A percentile compares a stretch with the other conserved stretches of the same genome.
These are phyloP conservation scores for Isichthys henryi DNA, from an alignment of 2,113 vertebrate genomes.

Conservation along the genomic window DNA sequence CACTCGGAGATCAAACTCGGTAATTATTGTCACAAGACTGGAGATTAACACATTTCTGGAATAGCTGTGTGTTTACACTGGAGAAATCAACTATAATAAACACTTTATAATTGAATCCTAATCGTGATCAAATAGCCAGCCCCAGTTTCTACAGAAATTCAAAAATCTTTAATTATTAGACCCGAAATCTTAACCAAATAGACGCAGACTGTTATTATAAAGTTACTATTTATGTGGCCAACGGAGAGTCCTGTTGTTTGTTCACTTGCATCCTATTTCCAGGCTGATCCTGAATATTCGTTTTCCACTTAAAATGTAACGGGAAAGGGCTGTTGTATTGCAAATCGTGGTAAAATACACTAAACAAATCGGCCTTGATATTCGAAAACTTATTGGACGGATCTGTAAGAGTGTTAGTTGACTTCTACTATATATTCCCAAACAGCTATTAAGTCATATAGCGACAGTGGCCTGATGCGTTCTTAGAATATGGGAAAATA, in stretches of 20 bases:
- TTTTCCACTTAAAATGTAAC: neutral
- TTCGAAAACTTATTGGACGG: neutral
- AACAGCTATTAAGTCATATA: neutral
- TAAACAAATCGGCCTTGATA: neutral
- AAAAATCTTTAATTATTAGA: conserved; percentile 84
- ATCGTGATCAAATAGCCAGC: conserved; percentile 88
- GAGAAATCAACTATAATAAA: conserved; percentile 79
- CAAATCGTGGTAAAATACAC: neutral
- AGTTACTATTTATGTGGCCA: conserved; percentile 26
- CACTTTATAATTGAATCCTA: conserved; percentile 99
- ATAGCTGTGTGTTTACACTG: conserved; percentile 95
- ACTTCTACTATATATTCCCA: neutral
- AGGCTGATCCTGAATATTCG: neutral
- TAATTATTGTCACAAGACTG: conserved; percentile 99
- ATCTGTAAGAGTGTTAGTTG: neutral
- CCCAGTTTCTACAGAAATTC: conserved; percentile 69
- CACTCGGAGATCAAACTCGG: conserved; percentile 64
- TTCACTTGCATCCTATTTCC: conserved; percentile 2
- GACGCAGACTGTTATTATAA: conserved; percentile 33
- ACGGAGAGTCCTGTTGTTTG: conserved; percentile 10
- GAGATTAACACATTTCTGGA: conserved; percentile 98
- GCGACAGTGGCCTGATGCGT: neutral
- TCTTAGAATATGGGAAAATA: neutral
- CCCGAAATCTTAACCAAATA: conserved; percentile 42
- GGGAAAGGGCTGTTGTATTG: neutral